A percentile compares a stretch with the other conserved stretches of the same genome.
Evolutionary conservation across 2,888 invertebrate genomes (phyloP).

Genomic region (Hypolimnas misippus): DNA sequence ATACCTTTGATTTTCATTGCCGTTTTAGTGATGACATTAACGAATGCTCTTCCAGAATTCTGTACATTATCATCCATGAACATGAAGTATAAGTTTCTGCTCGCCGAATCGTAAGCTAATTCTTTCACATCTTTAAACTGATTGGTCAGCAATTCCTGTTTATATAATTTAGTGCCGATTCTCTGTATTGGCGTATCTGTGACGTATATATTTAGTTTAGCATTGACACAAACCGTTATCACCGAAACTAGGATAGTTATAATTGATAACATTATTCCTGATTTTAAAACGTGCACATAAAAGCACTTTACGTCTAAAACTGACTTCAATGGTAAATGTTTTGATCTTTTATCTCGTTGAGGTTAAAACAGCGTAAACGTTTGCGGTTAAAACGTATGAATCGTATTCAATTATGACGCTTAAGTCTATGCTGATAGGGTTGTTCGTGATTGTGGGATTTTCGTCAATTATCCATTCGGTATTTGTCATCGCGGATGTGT

Average conservation of each 20-base stretch:
- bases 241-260: slow-evolving; percentile 41
- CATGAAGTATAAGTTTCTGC: slow-evolving; percentile 72
- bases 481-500: slow-evolving; percentile 42
- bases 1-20: slow-evolving; percentile 64
- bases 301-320: slow-evolving; percentile 52
- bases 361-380: slow-evolving; percentile 50
- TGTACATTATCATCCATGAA: slow-evolving; percentile 72
- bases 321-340: slow-evolving; percentile 53
- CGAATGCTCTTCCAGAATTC: slow-evolving; percentile 68
- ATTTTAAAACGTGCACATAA: slow-evolving; percentile 47
- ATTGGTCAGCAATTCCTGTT: slow-evolving; percentile 64
- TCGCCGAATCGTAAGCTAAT: slow-evolving; percentile 70
- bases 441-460: slow-evolving; percentile 5
- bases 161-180: slow-evolving; percentile 68
- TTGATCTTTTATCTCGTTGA: slow-evolving; percentile 59
- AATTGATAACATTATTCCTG: slow-evolving; percentile 46
- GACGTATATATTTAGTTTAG: slow-evolving; percentile 57
- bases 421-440: slow-evolving; percentile 36
- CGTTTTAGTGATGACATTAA: slow-evolving; percentile 68
- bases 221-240: slow-evolving; percentile 52
- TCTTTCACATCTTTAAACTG: slow-evolving; percentile 64
- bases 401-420: slow-evolving; percentile 47
- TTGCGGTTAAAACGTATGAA: slow-evolving; percentile 40
- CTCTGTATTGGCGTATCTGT: slow-evolving; percentile 63
- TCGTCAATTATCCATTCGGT: slow-evolving; percentile 30